Percentiles rank a stretch among this genome's conserved stretches.
Evolutionary conservation across 2,797 vertebrate genomes (phyloP).

Genomic region (Rhabdomys pumilio): DNA sequence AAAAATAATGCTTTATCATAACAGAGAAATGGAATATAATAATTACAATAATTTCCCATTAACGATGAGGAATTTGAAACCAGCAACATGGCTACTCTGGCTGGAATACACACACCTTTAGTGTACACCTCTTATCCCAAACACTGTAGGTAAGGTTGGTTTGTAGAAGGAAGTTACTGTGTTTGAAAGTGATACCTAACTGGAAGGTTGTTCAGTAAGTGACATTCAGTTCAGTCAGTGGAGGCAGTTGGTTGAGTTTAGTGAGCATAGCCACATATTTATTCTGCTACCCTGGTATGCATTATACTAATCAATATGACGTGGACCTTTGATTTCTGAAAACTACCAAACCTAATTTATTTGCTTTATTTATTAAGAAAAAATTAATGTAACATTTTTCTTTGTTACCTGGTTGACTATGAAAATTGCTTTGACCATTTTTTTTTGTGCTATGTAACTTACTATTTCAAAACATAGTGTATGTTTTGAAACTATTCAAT

Average conservation of each 20-base stretch:
- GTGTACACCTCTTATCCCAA: too few species aligned
- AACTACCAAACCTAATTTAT: slow-evolving; percentile 72
- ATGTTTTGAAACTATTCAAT: background rate
- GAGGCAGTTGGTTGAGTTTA: too few species aligned
- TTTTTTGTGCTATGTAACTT: background rate
- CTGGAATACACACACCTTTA: too few species aligned
- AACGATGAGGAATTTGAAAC: slow-evolving; percentile 2
- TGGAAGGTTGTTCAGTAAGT: too few species aligned
- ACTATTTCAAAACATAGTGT: background rate
- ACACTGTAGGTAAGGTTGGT: too few species aligned
- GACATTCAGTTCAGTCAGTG: too few species aligned
- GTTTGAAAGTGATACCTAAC: too few species aligned
- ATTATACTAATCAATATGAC: slow-evolving; percentile 74
- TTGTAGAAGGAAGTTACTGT: too few species aligned
- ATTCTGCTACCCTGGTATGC: slow-evolving; percentile 34
- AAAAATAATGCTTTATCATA: slow-evolving; percentile 27
- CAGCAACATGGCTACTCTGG: too few species aligned
- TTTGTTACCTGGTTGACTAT: slow-evolving; percentile 4
- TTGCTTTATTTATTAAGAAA: slow-evolving; percentile 58
- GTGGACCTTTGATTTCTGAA: slow-evolving; percentile 48
- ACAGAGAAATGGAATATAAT: background rate
- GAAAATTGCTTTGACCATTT: background rate
- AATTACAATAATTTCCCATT: slow-evolving; percentile 2
- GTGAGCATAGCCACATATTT: background rate
- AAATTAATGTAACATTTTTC: background rate